Conservation (phyloP, 1,140 invertebrate species). For the Chionoecetes opilio region DNA sequence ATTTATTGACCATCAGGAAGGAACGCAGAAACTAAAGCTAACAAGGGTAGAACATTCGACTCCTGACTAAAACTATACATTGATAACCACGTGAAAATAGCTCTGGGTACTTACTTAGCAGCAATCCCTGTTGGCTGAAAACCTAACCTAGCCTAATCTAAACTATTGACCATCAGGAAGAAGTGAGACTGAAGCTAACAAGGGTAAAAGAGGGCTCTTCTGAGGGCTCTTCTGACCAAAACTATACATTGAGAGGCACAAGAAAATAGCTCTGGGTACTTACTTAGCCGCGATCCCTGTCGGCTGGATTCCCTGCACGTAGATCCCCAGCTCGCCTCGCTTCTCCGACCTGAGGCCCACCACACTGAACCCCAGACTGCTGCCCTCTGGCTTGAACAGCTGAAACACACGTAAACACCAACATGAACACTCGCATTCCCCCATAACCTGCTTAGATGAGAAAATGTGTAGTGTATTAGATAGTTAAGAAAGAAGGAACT, state of each 20-base stretch:
- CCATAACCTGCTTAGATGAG: too few species aligned
- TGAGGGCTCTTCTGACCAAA: too few species aligned
- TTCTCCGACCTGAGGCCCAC: slow-evolving; percentile 89
- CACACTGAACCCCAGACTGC: slow-evolving; percentile 91
- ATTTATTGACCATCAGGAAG: too few species aligned
- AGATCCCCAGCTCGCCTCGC: slow-evolving; percentile 90
- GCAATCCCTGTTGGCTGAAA: slow-evolving; percentile 90
- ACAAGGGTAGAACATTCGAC: too few species aligned
- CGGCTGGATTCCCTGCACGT: slow-evolving; percentile 90
- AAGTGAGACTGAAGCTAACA: too few species aligned
- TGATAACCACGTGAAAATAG: not conserved
- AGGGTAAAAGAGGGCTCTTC: too few species aligned
- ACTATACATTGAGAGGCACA: not conserved
- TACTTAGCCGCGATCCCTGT: slow-evolving; percentile 90
- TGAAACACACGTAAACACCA: slow-evolving; percentile 81
- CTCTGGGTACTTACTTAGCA: slow-evolving; percentile 86
- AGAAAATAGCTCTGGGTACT: slow-evolving; percentile 81
- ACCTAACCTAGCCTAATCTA: too few species aligned
- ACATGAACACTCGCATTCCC: not conserved
- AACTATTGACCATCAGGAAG: too few species aligned
- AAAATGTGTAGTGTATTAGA: too few species aligned
- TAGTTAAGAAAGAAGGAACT: too few species aligned
- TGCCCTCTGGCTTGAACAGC: slow-evolving; percentile 89
- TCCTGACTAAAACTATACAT: not conserved
- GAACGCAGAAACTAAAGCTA: too few species aligned